phyloP scores from a whole-genome alignment of 2,113 vertebrate genomes.

The Melanocharis versteri region DNA sequence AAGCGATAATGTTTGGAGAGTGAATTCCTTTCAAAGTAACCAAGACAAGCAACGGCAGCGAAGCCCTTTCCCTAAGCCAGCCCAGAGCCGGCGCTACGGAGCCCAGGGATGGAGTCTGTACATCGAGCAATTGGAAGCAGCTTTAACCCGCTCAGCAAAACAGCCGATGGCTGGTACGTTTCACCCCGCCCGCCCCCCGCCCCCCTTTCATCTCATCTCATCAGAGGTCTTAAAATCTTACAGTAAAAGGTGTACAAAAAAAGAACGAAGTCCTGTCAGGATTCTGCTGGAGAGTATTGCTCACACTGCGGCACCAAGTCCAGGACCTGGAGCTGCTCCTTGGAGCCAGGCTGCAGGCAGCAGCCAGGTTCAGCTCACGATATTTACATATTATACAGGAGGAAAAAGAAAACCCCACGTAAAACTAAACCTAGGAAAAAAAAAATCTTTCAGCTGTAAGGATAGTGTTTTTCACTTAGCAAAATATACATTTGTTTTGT shows the following conservation, averaged over 20 bases:
- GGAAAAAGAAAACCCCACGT: conserved; percentile 75
- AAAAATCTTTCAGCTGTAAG: conserved; percentile 83
- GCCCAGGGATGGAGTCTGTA: conserved; percentile 62
- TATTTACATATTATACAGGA: conserved; percentile 97
- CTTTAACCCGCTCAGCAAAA: conserved; percentile 57
- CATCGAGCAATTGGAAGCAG: conserved; percentile 56
- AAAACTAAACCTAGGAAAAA: conserved; percentile 77
- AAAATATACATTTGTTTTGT: conserved; percentile 90
- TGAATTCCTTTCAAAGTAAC: conserved; percentile 65
- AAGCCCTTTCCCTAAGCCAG: conserved; percentile 59
- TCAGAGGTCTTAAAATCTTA: conserved; percentile 77
- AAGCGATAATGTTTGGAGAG: conserved; percentile 72
- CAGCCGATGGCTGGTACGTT: background rate
- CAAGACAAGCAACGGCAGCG: conserved; percentile 52
- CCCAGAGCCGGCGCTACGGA: conserved; percentile 14
- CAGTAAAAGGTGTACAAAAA: conserved; percentile 78
- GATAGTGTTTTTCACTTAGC: conserved; percentile 84
- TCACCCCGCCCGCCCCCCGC: background rate
- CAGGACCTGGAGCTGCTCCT: conserved; percentile 59
- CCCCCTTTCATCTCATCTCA: conserved; percentile 7
- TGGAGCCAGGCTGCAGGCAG: conserved; percentile 50
- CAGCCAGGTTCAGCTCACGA: conserved; percentile 70
- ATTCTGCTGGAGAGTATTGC: conserved; percentile 73
- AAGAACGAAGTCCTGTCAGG: conserved; percentile 65
- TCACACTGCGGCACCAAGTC: conserved; percentile 61